Evolutionary conservation across 2,797 vertebrate genomes (phyloP).

Genomic region (Propithecus deckenii): DNA sequence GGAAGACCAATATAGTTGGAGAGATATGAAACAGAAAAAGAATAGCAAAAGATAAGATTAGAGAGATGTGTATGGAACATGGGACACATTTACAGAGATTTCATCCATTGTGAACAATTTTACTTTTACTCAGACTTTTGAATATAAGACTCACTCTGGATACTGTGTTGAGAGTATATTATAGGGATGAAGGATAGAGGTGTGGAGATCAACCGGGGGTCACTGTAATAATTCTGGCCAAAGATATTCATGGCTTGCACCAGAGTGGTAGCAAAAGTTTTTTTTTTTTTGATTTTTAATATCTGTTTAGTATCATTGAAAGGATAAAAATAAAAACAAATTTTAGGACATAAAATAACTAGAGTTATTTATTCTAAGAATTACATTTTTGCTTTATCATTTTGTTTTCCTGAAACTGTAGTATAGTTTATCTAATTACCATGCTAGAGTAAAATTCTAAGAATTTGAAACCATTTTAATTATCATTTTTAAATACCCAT

Average conservation of each 20-base stretch:
- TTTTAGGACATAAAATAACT: neutral
- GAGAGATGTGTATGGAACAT: neutral
- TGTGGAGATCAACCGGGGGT: neutral
- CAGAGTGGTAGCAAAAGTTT: neutral
- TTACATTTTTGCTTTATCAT: neutral
- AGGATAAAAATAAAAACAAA: neutral
- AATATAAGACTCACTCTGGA: neutral
- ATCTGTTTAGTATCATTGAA: neutral
- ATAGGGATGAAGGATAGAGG: rapidly evolving
- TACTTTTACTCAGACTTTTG: neutral
- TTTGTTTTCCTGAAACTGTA: neutral
- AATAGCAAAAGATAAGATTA: neutral
- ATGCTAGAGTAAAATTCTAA: neutral
- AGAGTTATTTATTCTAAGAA: neutral
- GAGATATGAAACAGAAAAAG: neutral
- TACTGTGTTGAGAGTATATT: neutral
- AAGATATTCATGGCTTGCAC: neutral
- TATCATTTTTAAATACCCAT: neutral
- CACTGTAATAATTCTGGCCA: neutral
- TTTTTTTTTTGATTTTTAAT: neutral
- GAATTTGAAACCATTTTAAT: neutral
- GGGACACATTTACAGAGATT: neutral
- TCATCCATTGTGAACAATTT: neutral
- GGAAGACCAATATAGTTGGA: neutral
- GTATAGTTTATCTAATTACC: neutral